These are phyloP conservation scores for Hepsetus odoe DNA, from an alignment of 2,113 vertebrate species.

Conservation along the genomic window DNA sequence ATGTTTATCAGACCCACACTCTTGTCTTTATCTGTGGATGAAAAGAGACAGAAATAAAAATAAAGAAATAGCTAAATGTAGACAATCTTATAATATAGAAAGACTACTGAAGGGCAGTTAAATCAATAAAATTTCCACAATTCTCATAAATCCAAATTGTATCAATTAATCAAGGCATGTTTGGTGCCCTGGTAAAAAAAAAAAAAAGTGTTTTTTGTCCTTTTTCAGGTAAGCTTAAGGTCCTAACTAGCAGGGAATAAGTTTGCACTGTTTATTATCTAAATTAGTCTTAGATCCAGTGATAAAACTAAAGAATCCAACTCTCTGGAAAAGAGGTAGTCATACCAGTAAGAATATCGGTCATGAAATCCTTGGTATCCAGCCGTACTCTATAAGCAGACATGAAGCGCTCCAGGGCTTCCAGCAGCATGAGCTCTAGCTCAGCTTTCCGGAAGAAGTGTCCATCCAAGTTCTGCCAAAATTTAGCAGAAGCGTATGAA, in stretches of 20 bases:
- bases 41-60: constrained; percentile 1
- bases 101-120: too few relatives aligned
- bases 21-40: constrained; percentile 53
- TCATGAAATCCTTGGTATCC: constrained; percentile 40
- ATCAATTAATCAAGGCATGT: too few relatives aligned
- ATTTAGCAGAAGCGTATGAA: constrained; percentile 1
- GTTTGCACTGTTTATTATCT: too few relatives aligned
- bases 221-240: too few relatives aligned
- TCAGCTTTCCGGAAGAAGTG: constrained; percentile 77
- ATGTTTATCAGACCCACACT: constrained; percentile 39
- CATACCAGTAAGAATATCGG: constrained; percentile 49
- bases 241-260: too few relatives aligned
- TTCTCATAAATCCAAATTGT: too few relatives aligned
- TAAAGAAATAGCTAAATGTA: too few relatives aligned
- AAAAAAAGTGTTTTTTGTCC: background rate
- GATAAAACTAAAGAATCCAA: background rate
- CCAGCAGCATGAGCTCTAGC: constrained; percentile 82
- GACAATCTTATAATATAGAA: background rate
- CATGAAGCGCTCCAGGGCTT: constrained; percentile 73
- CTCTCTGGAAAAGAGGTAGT: constrained; percentile 36
- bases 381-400: constrained; percentile 66
- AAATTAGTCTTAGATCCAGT: background rate
- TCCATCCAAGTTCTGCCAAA: constrained; percentile 75
- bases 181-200: background rate
- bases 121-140: too few relatives aligned